These are phyloP conservation scores for Calonectris borealis DNA, from an alignment of 2,113 vertebrate genomes.

Conservation along the genomic window DNA sequence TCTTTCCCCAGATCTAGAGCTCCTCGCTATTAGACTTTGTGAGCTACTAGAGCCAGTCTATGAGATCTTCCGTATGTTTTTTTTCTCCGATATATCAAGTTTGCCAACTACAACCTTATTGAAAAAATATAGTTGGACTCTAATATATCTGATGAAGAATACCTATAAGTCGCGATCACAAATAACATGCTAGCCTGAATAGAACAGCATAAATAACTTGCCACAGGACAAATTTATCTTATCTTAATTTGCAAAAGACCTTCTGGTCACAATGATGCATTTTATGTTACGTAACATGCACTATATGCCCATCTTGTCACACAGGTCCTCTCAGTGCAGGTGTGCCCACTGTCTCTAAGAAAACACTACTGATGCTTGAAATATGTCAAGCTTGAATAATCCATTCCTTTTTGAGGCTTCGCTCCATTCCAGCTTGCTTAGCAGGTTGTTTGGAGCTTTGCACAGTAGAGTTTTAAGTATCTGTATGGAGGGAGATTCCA, in stretches of 20 bases:
- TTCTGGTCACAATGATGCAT: neutral
- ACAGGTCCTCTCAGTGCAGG: neutral
- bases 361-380: neutral
- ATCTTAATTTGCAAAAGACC: neutral
- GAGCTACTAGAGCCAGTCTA: neutral
- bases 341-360: neutral
- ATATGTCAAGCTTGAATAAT: neutral
- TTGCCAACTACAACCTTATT: neutral
- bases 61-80: neutral
- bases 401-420: neutral
- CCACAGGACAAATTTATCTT: neutral
- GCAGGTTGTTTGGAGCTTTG: neutral
- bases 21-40: neutral
- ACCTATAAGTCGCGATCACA: neutral
- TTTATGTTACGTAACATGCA: neutral
- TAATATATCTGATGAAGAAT: neutral
- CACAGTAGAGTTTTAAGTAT: neutral
- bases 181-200: neutral
- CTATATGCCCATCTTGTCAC: neutral
- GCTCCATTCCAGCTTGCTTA: neutral
- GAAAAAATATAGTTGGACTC: neutral
- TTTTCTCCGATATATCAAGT: neutral
- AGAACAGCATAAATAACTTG: neutral
- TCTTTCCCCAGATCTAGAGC: neutral
- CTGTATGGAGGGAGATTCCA: neutral